Percentiles rank a stretch among this genome's conserved stretches.
Evolutionary conservation across 2,888 invertebrate species (phyloP).

Genomic region (Tetragnatha montana): DNA sequence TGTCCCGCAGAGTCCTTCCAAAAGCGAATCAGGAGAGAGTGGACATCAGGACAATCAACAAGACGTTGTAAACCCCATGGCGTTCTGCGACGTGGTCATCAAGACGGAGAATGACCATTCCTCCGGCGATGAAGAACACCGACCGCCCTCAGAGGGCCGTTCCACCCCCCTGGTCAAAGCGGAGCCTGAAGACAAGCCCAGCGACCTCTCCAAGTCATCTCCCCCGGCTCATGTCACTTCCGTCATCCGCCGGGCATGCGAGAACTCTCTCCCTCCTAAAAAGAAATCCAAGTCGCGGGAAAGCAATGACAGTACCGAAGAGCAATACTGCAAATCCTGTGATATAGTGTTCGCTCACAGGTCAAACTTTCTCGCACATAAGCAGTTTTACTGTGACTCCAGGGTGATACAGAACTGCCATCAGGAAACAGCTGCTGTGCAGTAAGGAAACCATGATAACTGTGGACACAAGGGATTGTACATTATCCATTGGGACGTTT

Average conservation of each 20-base stretch:
- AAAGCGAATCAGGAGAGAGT: constrained; percentile 23
- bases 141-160: not conserved
- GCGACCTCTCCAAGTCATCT: constrained; percentile 10
- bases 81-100: constrained; percentile 58
- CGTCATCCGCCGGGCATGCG: constrained; percentile 44
- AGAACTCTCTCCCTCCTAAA: not conserved
- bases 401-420: constrained; percentile 49
- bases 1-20: constrained; percentile 14
- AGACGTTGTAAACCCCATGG: constrained; percentile 34
- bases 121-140: not conserved
- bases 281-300: constrained; percentile 8
- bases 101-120: constrained; percentile 57
- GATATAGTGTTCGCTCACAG: constrained; percentile 95
- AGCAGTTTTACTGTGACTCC: constrained; percentile 89
- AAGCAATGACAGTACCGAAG: constrained; percentile 4
- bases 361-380: constrained; percentile 94
- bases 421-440: constrained; percentile 57
- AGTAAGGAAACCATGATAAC: constrained; percentile 7
- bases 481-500: too few species aligned
- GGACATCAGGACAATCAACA: constrained; percentile 18
- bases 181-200: constrained; percentile 17
- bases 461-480: too few species aligned
- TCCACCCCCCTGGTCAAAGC: not conserved
- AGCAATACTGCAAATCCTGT: constrained; percentile 93
- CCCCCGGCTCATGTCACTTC: constrained; percentile 38